Base-by-base conservation (phyloP, 2,797 vertebrate genomes). In the Nannoperca australis region DNA sequence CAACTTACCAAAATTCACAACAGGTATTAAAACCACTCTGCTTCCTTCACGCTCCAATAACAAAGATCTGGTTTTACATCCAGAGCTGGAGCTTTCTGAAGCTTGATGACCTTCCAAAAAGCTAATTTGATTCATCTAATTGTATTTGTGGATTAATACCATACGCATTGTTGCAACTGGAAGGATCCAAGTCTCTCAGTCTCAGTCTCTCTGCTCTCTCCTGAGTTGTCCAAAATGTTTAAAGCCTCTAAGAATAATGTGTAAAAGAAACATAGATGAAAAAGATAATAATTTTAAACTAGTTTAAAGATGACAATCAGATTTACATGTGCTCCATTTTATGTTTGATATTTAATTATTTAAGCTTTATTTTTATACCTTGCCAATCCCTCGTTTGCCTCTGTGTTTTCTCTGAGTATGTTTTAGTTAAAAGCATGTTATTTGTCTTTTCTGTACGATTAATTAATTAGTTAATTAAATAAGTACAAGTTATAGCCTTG, bases 391-490 rank as follows among this genome's bases (percentile, higher is more conserved):
- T 14, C 7, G 18, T 76, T 40, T 30, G 53, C 22, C n/a, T 38
- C 3, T 14, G 38, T 18, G 13, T 58, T 55, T 55, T 20, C 5
- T 27, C n/a, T 44, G 18, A 32, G n/a, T n/a, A 24, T 32, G 24
- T n/a, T n/a, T 2, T 20, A 9, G 0, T 15, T 34, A 0, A 12
- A 34, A 7, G 3, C 8, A 1, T 38, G 56, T 22, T 30, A 20
- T 24, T 20, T 38, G 5, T 62, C 8, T 18, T 1, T 2, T 5
- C n/a, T 47, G 2, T 5, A 11, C 2, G 18, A 8, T 22, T 62
- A 40, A 30, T 17, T 17, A 62, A 55, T 49, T 58, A 55, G 55
- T 69, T 58, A 55, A 60, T 70, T 30, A 38, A 60, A 59, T 20
- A 11, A 38, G 18, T 45, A 20, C 8, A 11, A 11, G 24, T 42